A percentile compares a stretch with the other conserved stretches of the same genome.
Evolutionary conservation across 64 coral and sea anemone species (phyloP).

Genomic region (Astreopora myriophthalma): DNA sequence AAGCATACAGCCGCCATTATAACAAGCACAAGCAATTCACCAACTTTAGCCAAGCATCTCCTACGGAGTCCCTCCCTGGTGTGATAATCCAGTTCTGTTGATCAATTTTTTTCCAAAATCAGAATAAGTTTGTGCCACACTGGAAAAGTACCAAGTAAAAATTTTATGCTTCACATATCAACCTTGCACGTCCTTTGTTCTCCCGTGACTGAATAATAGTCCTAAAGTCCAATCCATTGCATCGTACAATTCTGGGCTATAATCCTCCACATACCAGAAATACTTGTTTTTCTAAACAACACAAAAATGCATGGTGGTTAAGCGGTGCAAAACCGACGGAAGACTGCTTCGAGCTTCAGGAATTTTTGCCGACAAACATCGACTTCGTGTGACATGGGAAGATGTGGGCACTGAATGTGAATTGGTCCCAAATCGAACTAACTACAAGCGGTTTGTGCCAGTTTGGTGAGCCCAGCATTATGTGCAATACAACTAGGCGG

Average conservation of each 20-base stretch:
- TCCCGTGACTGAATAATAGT: not conserved
- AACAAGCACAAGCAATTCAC: not conserved
- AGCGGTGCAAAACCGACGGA: not conserved
- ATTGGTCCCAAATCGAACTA: too few relatives aligned
- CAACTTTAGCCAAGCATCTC: not conserved
- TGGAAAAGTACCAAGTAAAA: too few relatives aligned
- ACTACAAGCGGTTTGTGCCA: too few relatives aligned
- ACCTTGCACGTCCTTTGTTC: not conserved
- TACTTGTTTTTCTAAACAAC: not conserved
- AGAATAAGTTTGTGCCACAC: not conserved
- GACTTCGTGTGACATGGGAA: too few relatives aligned
- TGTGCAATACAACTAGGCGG: too few relatives aligned
- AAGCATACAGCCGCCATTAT: slow-evolving; percentile 5
- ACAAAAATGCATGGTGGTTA: not conserved
- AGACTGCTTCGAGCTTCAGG: not conserved
- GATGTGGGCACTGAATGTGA: too few relatives aligned
- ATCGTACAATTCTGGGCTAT: not conserved
- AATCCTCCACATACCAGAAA: slow-evolving; percentile 15
- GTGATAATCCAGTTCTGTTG: not conserved
- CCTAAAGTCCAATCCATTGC: not conserved
- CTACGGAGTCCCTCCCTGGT: not conserved
- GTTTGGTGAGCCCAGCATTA: too few relatives aligned
- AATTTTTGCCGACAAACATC: too few relatives aligned
- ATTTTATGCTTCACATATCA: too few relatives aligned
- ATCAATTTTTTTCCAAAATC: not conserved